A percentile compares a stretch with the other conserved stretches of the same genome.
These are phyloP conservation scores for Spatulosminthurus flaviceps DNA, from an alignment of 2,888 invertebrate species.

Conservation along the genomic window DNA sequence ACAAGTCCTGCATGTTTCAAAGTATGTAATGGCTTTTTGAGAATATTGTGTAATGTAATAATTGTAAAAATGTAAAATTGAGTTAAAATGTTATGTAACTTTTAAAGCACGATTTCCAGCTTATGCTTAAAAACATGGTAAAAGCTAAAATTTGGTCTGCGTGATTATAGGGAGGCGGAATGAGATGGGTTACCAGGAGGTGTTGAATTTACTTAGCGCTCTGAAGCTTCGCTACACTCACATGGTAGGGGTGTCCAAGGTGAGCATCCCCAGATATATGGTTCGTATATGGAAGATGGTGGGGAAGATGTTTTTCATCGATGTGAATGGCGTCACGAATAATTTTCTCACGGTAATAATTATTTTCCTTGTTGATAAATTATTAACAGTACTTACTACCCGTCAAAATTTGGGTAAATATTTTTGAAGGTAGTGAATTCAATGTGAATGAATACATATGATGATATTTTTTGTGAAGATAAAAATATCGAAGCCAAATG, in stretches of 20 bases:
- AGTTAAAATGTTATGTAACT: too few relatives aligned
- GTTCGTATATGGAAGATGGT: conserved; percentile 48
- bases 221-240: conserved; percentile 30
- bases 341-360: conserved; percentile 47
- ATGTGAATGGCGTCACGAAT: conserved; percentile 44
- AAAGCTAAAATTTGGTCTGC: too few relatives aligned
- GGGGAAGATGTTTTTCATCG: conserved; percentile 47
- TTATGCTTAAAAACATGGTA: too few relatives aligned
- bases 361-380: not conserved
- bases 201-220: conserved; percentile 36
- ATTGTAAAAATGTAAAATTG: too few relatives aligned
- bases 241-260: not conserved
- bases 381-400: too few relatives aligned
- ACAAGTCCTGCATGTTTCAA: conserved; percentile 49
- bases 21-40: conserved; percentile 11
- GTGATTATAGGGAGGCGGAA: conserved; percentile 43
- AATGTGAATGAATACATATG: too few relatives aligned
- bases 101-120: too few relatives aligned
- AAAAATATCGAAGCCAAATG: not conserved
- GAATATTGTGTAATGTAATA: too few relatives aligned
- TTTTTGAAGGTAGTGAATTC: too few relatives aligned
- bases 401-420: too few relatives aligned
- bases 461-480: too few relatives aligned
- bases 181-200: conserved; percentile 40
- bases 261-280: conserved; percentile 42